Evolutionary conservation across 1,140 invertebrate genomes (phyloP).

Genomic region (Reticulitermes speratus): DNA sequence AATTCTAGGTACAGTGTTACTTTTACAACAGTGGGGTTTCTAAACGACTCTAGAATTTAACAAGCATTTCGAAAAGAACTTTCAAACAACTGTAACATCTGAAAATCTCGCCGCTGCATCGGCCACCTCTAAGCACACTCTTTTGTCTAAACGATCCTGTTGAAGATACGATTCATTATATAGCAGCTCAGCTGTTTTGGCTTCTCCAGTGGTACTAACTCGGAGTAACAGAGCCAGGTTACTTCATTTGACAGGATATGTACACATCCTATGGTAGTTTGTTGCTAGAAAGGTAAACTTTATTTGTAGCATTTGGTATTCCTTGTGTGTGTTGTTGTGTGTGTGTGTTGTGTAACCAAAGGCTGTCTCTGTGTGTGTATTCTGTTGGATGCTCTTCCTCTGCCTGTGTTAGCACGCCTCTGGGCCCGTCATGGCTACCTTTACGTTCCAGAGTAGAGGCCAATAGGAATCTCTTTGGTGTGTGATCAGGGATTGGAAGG

Average conservation of each 20-base stretch:
- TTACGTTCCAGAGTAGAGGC: not conserved
- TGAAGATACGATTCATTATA: not conserved
- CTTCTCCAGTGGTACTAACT: not conserved
- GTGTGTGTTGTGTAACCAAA: too few relatives aligned
- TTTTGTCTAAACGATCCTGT: too few relatives aligned
- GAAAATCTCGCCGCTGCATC: not conserved
- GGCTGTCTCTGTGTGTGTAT: too few relatives aligned
- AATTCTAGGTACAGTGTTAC: too few relatives aligned
- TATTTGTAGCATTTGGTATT: too few relatives aligned
- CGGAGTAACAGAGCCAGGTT: not conserved
- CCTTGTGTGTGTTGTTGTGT: too few relatives aligned
- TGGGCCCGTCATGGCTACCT: not conserved
- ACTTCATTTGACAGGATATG: not conserved
- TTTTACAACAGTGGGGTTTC: too few relatives aligned
- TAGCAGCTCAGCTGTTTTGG: not conserved
- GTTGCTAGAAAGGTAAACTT: not conserved
- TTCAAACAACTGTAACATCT: not conserved
- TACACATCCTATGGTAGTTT: not conserved
- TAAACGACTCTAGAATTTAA: too few relatives aligned
- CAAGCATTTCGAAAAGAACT: not conserved
- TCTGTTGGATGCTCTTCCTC: too few relatives aligned
- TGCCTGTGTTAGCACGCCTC: not conserved
- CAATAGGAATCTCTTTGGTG: not conserved
- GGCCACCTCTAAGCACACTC: not conserved
- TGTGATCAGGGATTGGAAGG: not conserved